Conservation (phyloP, 1,140 invertebrate species). For the Euwallacea similis region DNA sequence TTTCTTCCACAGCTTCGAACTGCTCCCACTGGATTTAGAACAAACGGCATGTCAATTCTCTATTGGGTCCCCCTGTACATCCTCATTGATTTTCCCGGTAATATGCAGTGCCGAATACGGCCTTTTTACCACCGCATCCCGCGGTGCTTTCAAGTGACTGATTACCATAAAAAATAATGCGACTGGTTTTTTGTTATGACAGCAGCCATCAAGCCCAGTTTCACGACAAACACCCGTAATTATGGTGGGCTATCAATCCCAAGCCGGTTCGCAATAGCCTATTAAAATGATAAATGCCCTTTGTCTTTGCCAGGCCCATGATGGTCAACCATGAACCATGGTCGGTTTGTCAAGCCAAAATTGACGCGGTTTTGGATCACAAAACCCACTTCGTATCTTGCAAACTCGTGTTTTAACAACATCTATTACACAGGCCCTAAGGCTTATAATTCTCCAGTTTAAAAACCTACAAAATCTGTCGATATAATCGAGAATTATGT, state of each 20-base stretch:
- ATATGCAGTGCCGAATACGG: constrained; percentile 7
- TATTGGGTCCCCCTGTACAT: no score
- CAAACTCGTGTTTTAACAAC: no score
- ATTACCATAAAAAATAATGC: constrained; percentile 41
- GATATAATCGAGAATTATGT: no score
- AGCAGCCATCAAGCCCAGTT: constrained; percentile 41
- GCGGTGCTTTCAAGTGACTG: constrained; percentile 19
- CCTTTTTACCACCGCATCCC: constrained; percentile 15
- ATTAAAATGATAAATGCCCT: constrained; percentile 44
- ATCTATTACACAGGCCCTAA: no score
- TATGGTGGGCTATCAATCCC: constrained; percentile 43
- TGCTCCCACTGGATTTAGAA: no score
- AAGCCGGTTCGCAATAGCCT: constrained; percentile 42
- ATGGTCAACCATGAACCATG: constrained; percentile 19
- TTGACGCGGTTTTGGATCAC: neutral
- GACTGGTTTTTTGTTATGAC: constrained; percentile 41
- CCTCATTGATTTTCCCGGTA: neutral
- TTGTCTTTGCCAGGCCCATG: constrained; percentile 22
- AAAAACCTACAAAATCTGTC: no score
- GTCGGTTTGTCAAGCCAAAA: neutral
- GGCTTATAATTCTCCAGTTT: no score
- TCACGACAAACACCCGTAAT: constrained; percentile 43
- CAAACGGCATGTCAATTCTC: no score
- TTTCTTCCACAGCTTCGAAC: no score
- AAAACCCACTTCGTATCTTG: no score